These are phyloP conservation scores for Pentamera pediparva DNA, from an alignment of 53 echinoderm and acorn worm genomes.

Conservation along the genomic window DNA sequence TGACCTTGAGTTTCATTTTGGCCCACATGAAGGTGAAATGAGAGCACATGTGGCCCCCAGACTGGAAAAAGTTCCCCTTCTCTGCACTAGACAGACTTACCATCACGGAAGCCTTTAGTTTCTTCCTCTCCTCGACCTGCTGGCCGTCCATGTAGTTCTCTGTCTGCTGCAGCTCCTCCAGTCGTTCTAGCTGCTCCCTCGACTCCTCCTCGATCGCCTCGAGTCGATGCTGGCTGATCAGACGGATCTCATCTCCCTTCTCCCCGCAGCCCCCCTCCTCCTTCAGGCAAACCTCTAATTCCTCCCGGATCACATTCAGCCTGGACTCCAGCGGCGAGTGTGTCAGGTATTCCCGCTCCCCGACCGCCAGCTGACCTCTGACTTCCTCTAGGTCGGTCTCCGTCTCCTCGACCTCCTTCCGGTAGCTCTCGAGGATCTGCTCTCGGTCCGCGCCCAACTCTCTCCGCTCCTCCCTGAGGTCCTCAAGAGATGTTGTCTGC, in stretches of 20 bases:
- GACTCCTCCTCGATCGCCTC: constrained; percentile 41
- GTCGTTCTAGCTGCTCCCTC: constrained; percentile 35
- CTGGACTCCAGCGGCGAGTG: constrained; percentile 17
- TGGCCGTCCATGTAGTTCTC: constrained; percentile 69
- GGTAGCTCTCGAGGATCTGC: background rate
- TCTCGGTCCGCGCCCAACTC: background rate
- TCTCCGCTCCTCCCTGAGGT: constrained; percentile 20
- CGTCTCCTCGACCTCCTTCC: constrained; percentile 37
- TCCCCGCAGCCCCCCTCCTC: constrained; percentile 29
- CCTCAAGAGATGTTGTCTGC: constrained; percentile 39
- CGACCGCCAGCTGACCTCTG: constrained; percentile 17
- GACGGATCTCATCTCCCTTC: constrained; percentile 41
- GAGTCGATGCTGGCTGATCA: constrained; percentile 36
- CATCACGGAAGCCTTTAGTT: constrained; percentile 56
- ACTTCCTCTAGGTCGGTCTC: constrained; percentile 40
- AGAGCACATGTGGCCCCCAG: no score
- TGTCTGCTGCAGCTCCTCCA: constrained; percentile 67
- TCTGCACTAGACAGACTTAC: constrained; percentile 22
- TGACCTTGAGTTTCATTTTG: no score
- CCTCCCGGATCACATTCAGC: constrained; percentile 43
- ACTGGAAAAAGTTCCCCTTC: no score
- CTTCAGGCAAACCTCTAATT: constrained; percentile 22
- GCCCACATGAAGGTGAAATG: no score
- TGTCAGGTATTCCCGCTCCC: constrained; percentile 21
- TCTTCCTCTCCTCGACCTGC: constrained; percentile 62